phyloP scores from a whole-genome alignment of 2,113 vertebrate genomes.

The Coturnix japonica region DNA sequence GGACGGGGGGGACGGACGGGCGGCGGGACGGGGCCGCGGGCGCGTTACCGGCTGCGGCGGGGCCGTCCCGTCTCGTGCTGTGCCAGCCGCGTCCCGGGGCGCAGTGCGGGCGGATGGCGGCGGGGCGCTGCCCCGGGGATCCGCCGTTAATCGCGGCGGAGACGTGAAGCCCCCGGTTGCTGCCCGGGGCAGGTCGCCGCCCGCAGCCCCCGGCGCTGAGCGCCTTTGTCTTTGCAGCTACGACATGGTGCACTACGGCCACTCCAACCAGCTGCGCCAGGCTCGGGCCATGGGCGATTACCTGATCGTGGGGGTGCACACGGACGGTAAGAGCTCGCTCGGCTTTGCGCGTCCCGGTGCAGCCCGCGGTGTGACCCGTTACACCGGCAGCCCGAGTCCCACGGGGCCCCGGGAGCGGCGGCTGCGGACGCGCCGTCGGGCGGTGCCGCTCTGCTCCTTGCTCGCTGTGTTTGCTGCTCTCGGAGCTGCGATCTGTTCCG shows the following conservation, averaged over 20 bases:
- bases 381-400: no score
- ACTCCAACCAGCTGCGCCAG: conserved; percentile 98
- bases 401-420: no score
- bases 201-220: not conserved
- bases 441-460: no score
- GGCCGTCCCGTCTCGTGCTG: no score
- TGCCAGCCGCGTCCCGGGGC: not conserved
- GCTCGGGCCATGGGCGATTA: conserved; percentile 96
- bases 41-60: not conserved
- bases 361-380: not conserved
- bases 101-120: not conserved
- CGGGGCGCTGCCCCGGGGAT: not conserved
- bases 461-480: not conserved
- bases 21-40: not conserved
- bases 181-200: not conserved
- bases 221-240: conserved; percentile 81
- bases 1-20: not conserved
- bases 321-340: conserved; percentile 84
- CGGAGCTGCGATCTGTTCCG: not conserved
- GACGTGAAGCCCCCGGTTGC: not conserved
- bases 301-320: conserved; percentile 95
- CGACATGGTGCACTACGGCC: conserved; percentile 98
- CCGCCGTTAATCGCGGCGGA: not conserved
- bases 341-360: not conserved
- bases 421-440: no score